These are phyloP conservation scores for Drosophila nikananu DNA, from an alignment of 1,140 invertebrate genomes.

Conservation along the genomic window DNA sequence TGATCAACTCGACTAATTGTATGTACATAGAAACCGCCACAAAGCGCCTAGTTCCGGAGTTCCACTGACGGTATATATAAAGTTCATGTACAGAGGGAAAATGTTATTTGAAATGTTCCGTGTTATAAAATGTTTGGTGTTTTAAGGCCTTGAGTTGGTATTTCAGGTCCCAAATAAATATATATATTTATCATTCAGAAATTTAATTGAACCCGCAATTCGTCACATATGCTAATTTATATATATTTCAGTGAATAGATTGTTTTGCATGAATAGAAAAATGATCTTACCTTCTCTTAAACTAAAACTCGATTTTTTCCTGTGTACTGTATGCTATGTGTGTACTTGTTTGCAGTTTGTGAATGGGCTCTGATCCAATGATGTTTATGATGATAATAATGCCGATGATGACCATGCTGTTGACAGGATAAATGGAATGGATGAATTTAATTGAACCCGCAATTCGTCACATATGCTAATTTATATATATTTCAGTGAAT, in stretches of 20 bases:
- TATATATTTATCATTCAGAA: neutral
- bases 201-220: neutral
- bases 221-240: no score
- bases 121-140: neutral
- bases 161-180: neutral
- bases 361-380: slow-evolving; percentile 31
- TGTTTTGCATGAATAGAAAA: neutral
- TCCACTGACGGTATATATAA: slow-evolving; percentile 2
- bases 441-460: no score
- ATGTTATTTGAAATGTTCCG: no score
- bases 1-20: slow-evolving; percentile 38
- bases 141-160: neutral
- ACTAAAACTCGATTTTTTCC: neutral
- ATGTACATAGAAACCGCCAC: slow-evolving; percentile 60
- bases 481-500: neutral
- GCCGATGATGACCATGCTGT: slow-evolving; percentile 3
- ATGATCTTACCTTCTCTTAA: no score
- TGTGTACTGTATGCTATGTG: neutral
- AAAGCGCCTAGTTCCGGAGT: slow-evolving; percentile 76
- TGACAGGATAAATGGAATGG: slow-evolving; percentile 63
- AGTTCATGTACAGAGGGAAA: neutral
- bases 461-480: no score
- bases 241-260: neutral
- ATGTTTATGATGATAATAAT: slow-evolving; percentile 17
- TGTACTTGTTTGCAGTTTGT: slow-evolving; percentile 29